A percentile compares a stretch with the other conserved stretches of the same genome.
These are phyloP conservation scores for Notechis scutatus DNA, from an alignment of 2,113 vertebrate genomes.

Conservation along the genomic window DNA sequence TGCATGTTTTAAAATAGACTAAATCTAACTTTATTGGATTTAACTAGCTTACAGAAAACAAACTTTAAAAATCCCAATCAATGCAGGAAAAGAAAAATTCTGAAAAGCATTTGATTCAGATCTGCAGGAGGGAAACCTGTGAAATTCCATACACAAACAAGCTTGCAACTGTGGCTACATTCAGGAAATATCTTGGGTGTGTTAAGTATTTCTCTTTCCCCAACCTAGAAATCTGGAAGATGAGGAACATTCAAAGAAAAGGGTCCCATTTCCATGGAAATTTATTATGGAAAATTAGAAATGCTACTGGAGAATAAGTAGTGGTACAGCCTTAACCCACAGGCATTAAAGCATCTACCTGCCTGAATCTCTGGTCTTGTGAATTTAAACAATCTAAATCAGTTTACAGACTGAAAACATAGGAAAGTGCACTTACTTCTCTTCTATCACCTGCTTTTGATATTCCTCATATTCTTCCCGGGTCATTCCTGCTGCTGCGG, in stretches of 20 bases:
- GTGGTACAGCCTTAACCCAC: neutral
- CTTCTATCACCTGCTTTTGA: conserved; percentile 95
- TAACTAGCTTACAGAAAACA: neutral
- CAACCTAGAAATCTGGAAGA: neutral
- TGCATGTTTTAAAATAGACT: neutral
- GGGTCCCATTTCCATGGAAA: neutral
- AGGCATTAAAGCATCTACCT: neutral
- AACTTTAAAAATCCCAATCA: neutral
- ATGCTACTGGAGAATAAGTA: neutral
- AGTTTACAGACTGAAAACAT: neutral
- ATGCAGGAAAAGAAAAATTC: neutral
- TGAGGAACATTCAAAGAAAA: neutral
- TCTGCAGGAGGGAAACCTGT: neutral
- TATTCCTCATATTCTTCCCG: conserved; percentile 96
- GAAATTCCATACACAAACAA: neutral
- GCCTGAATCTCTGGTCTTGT: neutral
- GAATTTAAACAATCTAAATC: neutral
- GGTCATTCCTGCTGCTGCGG: conserved; percentile 91
- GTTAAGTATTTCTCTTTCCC: neutral
- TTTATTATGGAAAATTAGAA: neutral
- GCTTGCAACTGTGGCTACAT: neutral
- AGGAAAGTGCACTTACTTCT: conserved; percentile 86
- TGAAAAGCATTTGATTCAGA: neutral
- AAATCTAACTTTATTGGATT: neutral
- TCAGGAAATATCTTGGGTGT: neutral